Percentiles rank a stretch among this genome's conserved stretches.
phyloP scores from a whole-genome alignment of 64 coral and sea anemone genomes.

The Montipora sp. region DNA sequence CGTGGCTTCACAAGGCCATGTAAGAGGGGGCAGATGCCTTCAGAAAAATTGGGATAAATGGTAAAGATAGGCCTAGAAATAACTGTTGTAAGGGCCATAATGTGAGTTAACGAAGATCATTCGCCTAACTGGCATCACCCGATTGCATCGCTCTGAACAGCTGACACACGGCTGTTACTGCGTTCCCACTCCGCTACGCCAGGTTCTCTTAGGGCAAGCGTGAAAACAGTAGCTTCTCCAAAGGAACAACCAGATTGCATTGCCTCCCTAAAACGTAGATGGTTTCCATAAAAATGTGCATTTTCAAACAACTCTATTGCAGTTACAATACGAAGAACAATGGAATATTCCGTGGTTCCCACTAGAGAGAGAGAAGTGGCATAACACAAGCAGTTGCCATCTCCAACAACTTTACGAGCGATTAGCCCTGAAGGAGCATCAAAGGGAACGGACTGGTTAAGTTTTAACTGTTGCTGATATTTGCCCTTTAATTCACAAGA shows the following conservation, averaged over 20 bases:
- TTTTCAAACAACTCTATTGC: constrained; percentile 8
- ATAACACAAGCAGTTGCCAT: constrained; percentile 45
- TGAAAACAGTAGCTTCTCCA: constrained; percentile 30
- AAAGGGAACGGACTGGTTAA: background rate
- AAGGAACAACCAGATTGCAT: constrained; percentile 4
- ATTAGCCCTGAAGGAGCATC: constrained; percentile 1
- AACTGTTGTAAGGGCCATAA: background rate
- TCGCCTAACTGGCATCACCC: background rate
- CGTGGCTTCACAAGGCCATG: background rate
- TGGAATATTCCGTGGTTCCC: background rate
- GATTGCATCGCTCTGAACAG: background rate
- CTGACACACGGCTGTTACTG: background rate
- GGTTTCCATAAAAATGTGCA: constrained; percentile 9
- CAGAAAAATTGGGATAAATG: background rate
- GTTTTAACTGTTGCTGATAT: background rate
- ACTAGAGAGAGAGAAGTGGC: constrained; percentile 14
- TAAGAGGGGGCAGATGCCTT: background rate
- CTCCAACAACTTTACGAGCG: constrained; percentile 10
- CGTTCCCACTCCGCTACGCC: background rate
- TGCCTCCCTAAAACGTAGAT: constrained; percentile 12
- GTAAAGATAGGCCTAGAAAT: background rate
- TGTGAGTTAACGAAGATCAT: background rate
- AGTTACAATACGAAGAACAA: background rate
- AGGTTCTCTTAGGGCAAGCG: constrained; percentile 19
- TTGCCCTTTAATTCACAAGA: background rate